Evolutionary conservation across 2,888 invertebrate genomes (phyloP).

Genomic region (Octonoba sinensis): DNA sequence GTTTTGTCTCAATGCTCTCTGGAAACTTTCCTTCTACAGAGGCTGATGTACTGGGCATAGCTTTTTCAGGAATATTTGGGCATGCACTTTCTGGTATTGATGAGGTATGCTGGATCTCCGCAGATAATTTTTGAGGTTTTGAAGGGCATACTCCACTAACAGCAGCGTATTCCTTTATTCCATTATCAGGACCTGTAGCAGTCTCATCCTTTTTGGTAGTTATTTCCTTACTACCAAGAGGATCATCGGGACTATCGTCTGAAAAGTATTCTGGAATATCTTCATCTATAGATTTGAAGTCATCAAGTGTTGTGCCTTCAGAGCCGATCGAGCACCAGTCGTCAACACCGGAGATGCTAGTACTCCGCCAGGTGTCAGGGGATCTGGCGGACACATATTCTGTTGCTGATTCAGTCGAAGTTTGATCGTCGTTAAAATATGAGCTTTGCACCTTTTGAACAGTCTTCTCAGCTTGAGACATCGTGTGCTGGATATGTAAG

Average conservation of each 20-base stretch:
- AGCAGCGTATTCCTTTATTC: constrained; percentile 33
- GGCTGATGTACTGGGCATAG: background rate
- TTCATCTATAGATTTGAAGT: constrained; percentile 47
- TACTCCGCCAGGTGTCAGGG: constrained; percentile 53
- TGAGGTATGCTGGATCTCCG: constrained; percentile 21
- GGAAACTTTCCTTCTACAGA: no score
- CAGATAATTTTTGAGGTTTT: constrained; percentile 31
- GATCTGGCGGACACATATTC: constrained; percentile 54
- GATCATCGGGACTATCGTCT: constrained; percentile 49
- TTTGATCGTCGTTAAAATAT: constrained; percentile 39
- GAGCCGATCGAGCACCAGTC: constrained; percentile 57
- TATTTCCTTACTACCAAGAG: constrained; percentile 3
- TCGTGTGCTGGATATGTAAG: constrained; percentile 30
- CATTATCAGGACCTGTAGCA: constrained; percentile 2
- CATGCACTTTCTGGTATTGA: background rate
- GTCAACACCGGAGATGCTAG: constrained; percentile 54
- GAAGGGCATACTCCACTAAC: constrained; percentile 20
- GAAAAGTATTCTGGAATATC: constrained; percentile 44
- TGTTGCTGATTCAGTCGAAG: constrained; percentile 30
- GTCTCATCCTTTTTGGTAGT: background rate
- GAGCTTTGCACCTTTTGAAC: constrained; percentile 38
- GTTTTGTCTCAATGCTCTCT: background rate
- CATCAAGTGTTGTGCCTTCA: constrained; percentile 48
- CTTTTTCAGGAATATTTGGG: background rate
- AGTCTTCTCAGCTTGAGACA: constrained; percentile 49